A percentile compares a stretch with the other conserved stretches of the same genome.
phyloP scores from a whole-genome alignment of 2,888 invertebrate species.

The Agrochola lota region DNA sequence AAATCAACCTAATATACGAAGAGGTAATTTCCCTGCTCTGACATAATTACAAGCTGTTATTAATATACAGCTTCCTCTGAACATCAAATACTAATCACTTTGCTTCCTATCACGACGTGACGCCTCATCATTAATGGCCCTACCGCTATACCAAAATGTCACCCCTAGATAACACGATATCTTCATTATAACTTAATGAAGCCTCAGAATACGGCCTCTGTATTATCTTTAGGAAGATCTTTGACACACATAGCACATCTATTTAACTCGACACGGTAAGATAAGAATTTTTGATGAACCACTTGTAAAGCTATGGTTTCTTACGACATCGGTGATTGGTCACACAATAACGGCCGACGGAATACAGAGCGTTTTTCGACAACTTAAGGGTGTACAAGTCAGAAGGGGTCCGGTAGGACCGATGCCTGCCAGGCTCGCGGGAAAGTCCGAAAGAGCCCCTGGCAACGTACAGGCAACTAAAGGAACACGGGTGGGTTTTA shows the following conservation, averaged over 20 bases:
- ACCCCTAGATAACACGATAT: conserved; percentile 17
- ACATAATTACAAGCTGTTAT: conserved; percentile 4
- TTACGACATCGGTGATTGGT: background rate
- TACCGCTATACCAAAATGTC: conserved; percentile 6
- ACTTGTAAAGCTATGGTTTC: background rate
- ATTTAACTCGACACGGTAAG: background rate
- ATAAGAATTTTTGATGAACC: background rate
- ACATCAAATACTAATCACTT: conserved; percentile 16
- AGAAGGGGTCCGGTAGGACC: no score
- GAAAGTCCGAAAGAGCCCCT: no score
- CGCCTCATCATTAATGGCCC: background rate
- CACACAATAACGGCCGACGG: background rate
- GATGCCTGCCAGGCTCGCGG: no score
- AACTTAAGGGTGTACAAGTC: no score
- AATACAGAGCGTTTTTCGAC: background rate
- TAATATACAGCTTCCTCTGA: background rate
- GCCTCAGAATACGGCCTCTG: background rate
- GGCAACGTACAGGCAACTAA: no score
- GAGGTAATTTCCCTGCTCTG: background rate
- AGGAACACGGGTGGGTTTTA: no score
- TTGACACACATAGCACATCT: background rate
- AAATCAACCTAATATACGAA: background rate
- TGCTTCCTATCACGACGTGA: background rate
- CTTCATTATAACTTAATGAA: conserved; percentile 10
- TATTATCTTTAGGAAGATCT: background rate